Conservation (phyloP, 1,140 invertebrate species). For the Zaprionus vittiger region DNA sequence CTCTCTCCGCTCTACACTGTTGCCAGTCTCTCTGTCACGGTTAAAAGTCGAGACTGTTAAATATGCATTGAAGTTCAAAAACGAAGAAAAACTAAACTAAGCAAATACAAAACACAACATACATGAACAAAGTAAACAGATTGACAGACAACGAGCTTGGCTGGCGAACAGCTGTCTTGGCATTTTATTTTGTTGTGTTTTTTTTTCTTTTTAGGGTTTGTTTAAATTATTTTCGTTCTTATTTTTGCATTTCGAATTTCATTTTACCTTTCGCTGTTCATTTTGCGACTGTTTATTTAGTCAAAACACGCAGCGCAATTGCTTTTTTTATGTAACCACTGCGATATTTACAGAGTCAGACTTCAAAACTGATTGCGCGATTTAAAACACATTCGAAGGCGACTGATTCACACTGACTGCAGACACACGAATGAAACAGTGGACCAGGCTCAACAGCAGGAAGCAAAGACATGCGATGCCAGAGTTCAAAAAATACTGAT, state of each 20-base stretch:
- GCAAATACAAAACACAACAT: slow-evolving; percentile 15
- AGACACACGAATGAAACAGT: slow-evolving; percentile 20
- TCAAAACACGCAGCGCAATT: slow-evolving; percentile 46
- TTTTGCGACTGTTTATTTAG: slow-evolving; percentile 60
- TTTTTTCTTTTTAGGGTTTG: slow-evolving; percentile 8
- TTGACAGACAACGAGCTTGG: background rate
- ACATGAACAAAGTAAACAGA: slow-evolving; percentile 14
- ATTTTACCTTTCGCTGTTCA: slow-evolving; percentile 70
- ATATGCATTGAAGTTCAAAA: slow-evolving; percentile 23
- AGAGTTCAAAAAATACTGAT: slow-evolving; percentile 2
- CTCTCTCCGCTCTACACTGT: background rate
- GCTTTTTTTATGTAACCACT: slow-evolving; percentile 41
- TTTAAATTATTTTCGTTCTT: slow-evolving; percentile 21
- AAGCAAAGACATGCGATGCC: slow-evolving; percentile 15
- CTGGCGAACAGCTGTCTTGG: slow-evolving; percentile 26
- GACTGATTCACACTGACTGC: slow-evolving; percentile 19
- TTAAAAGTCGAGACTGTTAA: slow-evolving; percentile 23
- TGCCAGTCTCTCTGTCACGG: background rate
- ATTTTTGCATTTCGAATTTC: slow-evolving; percentile 33
- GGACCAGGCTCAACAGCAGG: slow-evolving; percentile 19
- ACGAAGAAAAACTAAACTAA: slow-evolving; percentile 13
- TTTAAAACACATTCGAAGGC: slow-evolving; percentile 43
- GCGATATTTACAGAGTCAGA: slow-evolving; percentile 34
- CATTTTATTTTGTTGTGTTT: slow-evolving; percentile 6
- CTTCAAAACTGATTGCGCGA: slow-evolving; percentile 22